Evolutionary conservation across 2,797 vertebrate genomes (phyloP), one percentile per base, ranked within the genome.

Genomic region (Rhinophrynus dorsalis): DNA sequence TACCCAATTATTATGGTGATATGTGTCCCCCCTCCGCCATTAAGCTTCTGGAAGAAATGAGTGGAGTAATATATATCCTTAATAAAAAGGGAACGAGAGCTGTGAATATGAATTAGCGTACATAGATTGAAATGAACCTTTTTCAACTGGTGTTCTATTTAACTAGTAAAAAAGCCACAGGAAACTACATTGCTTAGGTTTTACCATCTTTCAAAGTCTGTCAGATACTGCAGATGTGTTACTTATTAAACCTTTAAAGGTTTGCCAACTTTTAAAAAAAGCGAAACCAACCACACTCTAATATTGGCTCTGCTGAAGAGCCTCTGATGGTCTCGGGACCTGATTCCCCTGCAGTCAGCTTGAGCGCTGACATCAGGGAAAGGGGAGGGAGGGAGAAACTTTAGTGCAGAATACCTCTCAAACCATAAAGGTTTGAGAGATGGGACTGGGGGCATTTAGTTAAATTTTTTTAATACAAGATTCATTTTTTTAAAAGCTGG

Each of bases 1-100:
- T 52, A 52, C 27, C 50, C 50, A 52, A 52, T 52, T 52, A 52
- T 52, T 15, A 5, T 26, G 23, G 23, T 52, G 50, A 52, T 32
- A 52, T 52, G 50, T 52, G 50, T 8, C 18, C 50, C 47, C n/a
- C 17, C 3, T 18, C 29, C 23, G 30, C 55, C 15, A 37, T 24
- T 57, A 37, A 26, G 33, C 32, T 23, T 56, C 17, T 13, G 35
- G 55, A 57, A 23, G 12, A 20, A 38, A 57, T 3, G 11, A 38
- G 32, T 38, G 20, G 55, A 38, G 55, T 37, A 38, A 57, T 21
- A 57, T 38, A 37, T 37, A 55, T 55, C 18, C 18, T 55, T 33
- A 55, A 55, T 55, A 33, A 55, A 55, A 55, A n/a, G 7, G 30
- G n/a, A 33, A 6, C 52, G 12, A 2, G 11, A 12, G 18, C 29